Percentiles rank a stretch among this genome's conserved stretches.
Conservation (phyloP, 2,888 invertebrate species). For the Carcina quercana region DNA sequence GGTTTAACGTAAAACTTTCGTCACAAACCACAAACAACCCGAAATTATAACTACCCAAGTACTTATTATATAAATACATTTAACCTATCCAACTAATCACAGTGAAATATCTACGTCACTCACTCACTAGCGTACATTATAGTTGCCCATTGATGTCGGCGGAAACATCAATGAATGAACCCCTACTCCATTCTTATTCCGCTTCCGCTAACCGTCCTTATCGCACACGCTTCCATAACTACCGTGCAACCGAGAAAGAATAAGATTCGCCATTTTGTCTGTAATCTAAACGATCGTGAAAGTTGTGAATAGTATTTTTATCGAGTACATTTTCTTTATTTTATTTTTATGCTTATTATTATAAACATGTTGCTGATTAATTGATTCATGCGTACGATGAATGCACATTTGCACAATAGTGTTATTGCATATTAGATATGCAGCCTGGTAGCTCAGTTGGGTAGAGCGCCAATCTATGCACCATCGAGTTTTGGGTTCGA, state of each 20-base stretch:
- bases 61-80: too few relatives aligned
- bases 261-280: constrained; percentile 22
- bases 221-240: constrained; percentile 23
- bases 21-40: too few relatives aligned
- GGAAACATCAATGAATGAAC: constrained; percentile 59
- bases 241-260: constrained; percentile 26
- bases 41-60: too few relatives aligned
- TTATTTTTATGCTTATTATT: constrained; percentile 1
- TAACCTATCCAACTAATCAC: too few relatives aligned
- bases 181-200: constrained; percentile 47
- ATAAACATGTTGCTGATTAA: too few relatives aligned
- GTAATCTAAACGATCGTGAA: constrained; percentile 42
- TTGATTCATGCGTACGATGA: too few relatives aligned
- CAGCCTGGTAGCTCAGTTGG: too few relatives aligned
- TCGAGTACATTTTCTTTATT: constrained; percentile 6
- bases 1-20: too few relatives aligned
- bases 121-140: constrained; percentile 15
- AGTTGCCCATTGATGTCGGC: constrained; percentile 34
- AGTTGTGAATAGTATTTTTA: constrained; percentile 29
- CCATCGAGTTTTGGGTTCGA: too few relatives aligned
- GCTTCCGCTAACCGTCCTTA: constrained; percentile 50
- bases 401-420: too few relatives aligned
- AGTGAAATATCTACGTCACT: constrained; percentile 13
- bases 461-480: too few relatives aligned
- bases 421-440: too few relatives aligned